Evolutionary conservation across 1,140 invertebrate genomes (phyloP).

Genomic region (Monomorium pharaonis): DNA sequence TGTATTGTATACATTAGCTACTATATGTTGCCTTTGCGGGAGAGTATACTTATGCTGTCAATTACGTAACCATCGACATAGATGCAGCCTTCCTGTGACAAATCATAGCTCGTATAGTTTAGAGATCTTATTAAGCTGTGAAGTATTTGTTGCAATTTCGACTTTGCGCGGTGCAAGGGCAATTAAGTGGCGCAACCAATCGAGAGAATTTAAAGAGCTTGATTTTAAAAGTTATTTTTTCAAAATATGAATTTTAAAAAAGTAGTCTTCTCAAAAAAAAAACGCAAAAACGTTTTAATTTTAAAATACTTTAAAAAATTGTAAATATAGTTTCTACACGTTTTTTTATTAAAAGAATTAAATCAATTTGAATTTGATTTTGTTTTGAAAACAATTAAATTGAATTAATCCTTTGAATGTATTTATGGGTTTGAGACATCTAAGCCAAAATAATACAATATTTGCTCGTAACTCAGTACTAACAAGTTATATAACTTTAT

Average conservation of each 20-base stretch:
- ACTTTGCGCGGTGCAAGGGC: neutral
- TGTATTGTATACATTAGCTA: neutral
- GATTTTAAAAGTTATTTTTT: neutral
- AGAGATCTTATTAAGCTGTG: neutral
- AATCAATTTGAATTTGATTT: neutral
- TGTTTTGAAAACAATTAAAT: neutral
- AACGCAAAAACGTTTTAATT: neutral
- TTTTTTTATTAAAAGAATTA: neutral
- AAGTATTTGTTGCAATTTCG: constrained; percentile 14
- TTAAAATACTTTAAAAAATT: neutral
- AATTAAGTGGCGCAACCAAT: neutral
- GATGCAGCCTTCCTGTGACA: neutral
- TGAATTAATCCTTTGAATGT: no score
- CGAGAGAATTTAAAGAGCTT: neutral
- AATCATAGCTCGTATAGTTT: neutral
- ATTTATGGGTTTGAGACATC: no score
- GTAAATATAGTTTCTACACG: neutral
- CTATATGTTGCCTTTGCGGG: neutral
- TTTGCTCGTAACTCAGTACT: no score
- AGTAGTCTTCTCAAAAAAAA: neutral
- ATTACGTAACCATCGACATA: constrained; percentile 14
- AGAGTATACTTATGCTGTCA: constrained; percentile 10
- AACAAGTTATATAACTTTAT: no score
- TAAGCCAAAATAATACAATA: no score
- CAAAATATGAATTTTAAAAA: neutral